phyloP scores from a whole-genome alignment of 2,113 vertebrate genomes.

The Emydura subglobosa region DNA sequence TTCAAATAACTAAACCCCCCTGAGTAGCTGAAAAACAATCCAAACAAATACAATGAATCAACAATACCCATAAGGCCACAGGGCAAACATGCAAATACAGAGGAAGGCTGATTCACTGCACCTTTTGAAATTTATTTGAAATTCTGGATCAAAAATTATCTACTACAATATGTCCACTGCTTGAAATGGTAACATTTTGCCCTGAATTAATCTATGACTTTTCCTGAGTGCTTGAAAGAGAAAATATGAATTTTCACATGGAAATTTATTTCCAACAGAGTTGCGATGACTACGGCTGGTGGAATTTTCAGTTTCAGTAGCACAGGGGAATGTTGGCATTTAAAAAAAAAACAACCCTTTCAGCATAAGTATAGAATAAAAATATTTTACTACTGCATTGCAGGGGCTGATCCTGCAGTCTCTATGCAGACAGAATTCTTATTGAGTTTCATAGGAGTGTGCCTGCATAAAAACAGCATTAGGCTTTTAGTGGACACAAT shows the following conservation, averaged over 20 bases:
- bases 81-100: slow-evolving; percentile 19
- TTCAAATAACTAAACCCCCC: not conserved
- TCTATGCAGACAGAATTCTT: not conserved
- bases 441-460: not conserved
- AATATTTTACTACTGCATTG: slow-evolving; percentile 25
- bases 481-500: not conserved
- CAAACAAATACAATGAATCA: slow-evolving; percentile 27
- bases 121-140: slow-evolving; percentile 29
- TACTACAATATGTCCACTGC: not conserved
- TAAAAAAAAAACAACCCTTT: not conserved
- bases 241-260: slow-evolving; percentile 6
- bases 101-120: not conserved
- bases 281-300: not conserved
- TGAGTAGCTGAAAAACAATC: not conserved
- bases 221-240: not conserved
- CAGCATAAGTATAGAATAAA: not conserved
- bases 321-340: not conserved
- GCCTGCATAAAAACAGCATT: not conserved
- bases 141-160: slow-evolving; percentile 9
- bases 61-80: not conserved
- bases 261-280: not conserved
- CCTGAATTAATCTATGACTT: slow-evolving; percentile 6
- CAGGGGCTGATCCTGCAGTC: not conserved
- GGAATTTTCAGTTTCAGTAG: not conserved
- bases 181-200: slow-evolving; percentile 5